Evolutionary conservation across 2,113 vertebrate species (phyloP), one percentile per base, ranked within the genome.

Genomic region (Nannobrachium achirus): DNA sequence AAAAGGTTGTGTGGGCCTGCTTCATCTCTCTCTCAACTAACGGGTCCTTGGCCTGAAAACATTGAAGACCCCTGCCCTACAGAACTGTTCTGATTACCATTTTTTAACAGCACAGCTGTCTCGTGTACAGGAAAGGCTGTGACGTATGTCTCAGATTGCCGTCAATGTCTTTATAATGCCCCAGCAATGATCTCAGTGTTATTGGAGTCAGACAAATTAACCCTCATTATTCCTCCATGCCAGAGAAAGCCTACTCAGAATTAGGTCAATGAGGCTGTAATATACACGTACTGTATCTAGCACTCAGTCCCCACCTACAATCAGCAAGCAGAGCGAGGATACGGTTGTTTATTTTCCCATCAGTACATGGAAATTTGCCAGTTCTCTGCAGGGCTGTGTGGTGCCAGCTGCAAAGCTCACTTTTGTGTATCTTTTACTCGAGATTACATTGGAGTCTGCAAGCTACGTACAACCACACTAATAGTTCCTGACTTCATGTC

Each of bases 81-180:
- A 7, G 33, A 13, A 20, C 18, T 18, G 20, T 46, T 3, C 6
- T 11, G 42, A 45, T 7, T 25, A 51, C 16, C n/a, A 53, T 53
- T 42, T 44, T 55, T 15, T 10, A 16, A 58, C 53, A 39, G 51
- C 42, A 6, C 52, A 63, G 41, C 40, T 38, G 46, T 56, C 33
- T 48, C n/a, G 50, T 57, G 11, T 46, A 50, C 8, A 16, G 19
- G 48, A 48, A 42, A 33, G 45, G 46, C 53, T 66, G 9, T 79
- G 63, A 71, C 48, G 38, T 40, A 42, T 39, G 56, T 10, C 60
- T 82, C 4, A 33, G 6, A 66, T 78, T 77, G 60, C 65, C 56
- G 49, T 57, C 60, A 44, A 77, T 56, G 52, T 73, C 65, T 46
- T 75, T 62, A 55, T 63, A 70, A 75, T 69, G 59, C 6, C 69